Evolutionary conservation across 2,888 invertebrate genomes (phyloP).

Genomic region (Andrena bucephala): DNA sequence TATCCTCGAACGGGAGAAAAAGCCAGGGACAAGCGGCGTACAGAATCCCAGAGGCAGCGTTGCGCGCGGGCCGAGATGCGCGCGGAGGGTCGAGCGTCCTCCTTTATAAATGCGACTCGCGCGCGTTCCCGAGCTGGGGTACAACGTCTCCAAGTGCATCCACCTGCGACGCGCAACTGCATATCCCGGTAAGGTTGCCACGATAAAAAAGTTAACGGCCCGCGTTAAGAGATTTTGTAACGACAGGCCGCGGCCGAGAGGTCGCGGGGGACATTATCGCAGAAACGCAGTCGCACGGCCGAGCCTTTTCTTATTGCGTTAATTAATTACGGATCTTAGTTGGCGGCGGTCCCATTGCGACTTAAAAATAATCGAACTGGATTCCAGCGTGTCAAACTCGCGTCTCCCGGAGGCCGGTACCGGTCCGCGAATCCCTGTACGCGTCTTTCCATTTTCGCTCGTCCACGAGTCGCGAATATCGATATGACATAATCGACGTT

Average conservation of each 20-base stretch:
- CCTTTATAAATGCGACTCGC: constrained; percentile 15
- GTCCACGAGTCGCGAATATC: background rate
- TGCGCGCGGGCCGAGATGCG: background rate
- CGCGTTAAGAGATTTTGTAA: constrained; percentile 57
- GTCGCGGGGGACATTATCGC: constrained; percentile 62
- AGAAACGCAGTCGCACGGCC: constrained; percentile 10
- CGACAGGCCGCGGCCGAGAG: constrained; percentile 43
- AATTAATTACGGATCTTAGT: constrained; percentile 70
- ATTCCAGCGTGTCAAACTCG: constrained; percentile 70
- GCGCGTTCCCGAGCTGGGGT: constrained; percentile 1
- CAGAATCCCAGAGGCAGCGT: constrained; percentile 3
- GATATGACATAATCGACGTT: constrained; percentile 23
- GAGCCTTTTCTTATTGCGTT: constrained; percentile 64
- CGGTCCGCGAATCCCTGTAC: constrained; percentile 4
- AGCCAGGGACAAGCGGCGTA: background rate
- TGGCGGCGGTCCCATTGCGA: constrained; percentile 65
- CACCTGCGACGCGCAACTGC: constrained; percentile 37
- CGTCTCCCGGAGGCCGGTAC: constrained; percentile 7
- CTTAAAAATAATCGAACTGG: constrained; percentile 74
- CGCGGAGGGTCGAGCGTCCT: constrained; percentile 9
- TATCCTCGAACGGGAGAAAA: background rate
- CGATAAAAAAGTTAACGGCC: constrained; percentile 53
- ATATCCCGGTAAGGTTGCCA: constrained; percentile 18
- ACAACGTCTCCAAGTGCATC: constrained; percentile 15
- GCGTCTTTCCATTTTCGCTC: constrained; percentile 7